Percentiles rank a stretch among this genome's conserved stretches.
These are phyloP conservation scores for Pygmarrhopalites habei DNA, from an alignment of 1,140 invertebrate genomes.

Conservation along the genomic window DNA sequence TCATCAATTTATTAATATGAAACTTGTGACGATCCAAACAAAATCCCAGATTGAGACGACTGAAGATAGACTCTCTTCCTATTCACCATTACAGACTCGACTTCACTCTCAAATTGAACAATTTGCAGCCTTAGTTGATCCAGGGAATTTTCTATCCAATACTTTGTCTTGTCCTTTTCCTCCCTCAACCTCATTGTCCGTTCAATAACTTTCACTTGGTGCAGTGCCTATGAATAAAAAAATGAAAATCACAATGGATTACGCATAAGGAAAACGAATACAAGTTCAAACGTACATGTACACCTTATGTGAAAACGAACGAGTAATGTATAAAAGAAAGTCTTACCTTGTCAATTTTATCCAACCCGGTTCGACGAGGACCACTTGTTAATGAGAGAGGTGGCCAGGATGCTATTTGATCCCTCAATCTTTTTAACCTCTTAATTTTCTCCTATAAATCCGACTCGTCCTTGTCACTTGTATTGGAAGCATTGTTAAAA, in stretches of 20 bases:
- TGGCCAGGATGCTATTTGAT: conserved; percentile 99
- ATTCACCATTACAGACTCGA: conserved; percentile 83
- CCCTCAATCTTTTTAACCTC: conserved; percentile 96
- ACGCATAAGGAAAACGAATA: too few relatives aligned
- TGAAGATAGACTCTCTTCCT: conserved; percentile 96
- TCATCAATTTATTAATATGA: conserved; percentile 96
- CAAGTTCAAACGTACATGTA: too few relatives aligned
- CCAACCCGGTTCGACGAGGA: too few relatives aligned
- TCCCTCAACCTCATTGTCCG: conserved; percentile 99
- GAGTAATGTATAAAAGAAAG: too few relatives aligned
- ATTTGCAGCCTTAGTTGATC: conserved; percentile 62
- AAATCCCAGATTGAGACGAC: conserved; percentile 83
- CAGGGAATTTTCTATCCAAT: conserved; percentile 87
- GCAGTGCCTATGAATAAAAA: too few relatives aligned
- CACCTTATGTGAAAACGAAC: too few relatives aligned
- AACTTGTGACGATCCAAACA: conserved; percentile 90
- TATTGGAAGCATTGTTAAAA: conserved; percentile 97
- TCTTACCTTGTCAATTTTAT: too few relatives aligned
- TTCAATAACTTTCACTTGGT: conserved; percentile 98
- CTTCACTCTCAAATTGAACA: conserved; percentile 95
- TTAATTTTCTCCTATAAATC: conserved; percentile 99
- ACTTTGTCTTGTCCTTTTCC: conserved; percentile 89
- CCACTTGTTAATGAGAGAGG: too few relatives aligned
- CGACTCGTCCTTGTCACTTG: conserved; percentile 99
- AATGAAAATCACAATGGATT: too few relatives aligned